Evolutionary conservation across 1,140 invertebrate species (phyloP), one percentile per base, ranked within the genome.

Genomic region (Euglossa dilemma): DNA sequence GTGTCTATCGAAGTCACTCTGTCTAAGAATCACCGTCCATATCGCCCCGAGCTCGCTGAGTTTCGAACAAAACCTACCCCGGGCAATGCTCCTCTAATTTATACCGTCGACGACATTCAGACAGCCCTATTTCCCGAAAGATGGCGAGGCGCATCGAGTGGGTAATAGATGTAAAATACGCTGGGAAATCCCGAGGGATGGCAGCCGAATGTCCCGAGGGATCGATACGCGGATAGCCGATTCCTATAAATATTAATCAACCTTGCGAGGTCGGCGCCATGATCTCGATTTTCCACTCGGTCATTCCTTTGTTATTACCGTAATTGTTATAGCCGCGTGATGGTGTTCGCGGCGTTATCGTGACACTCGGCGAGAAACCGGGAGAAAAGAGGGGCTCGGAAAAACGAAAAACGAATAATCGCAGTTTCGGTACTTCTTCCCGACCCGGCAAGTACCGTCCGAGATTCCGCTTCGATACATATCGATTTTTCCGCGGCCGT

Each of bases 231-330:
- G 43, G 57, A 74, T 50, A 66, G 45, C 23, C 28, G 50, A 61
- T 76, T 59, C 73, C 84, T 82, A 85, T 79, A 85, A 66, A 85
- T 85, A 79, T 84, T 79, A 84, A 85, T 79, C 64, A 56, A 45
- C 28, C 20, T 18, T 23, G 52, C 16, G 25, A 74, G 9, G 36
- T 36, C n/a, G n/a, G 59, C 45, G 3, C 52, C 52, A 25, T 4
- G 36, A 4, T 45, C 47, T 50, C 54, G 36, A 72, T 50, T 43
- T 57, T 59, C 28, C 28, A 59, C 20, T 61, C 45, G 36, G 25
- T 75, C 57, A 25, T 63, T 47, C 36, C 43, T 36, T 64, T 76
- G 69, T 85, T 73, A 73, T 63, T 67, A 67, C 43, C 36, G 52
- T 77, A 57, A 85, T 23, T 70, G 69, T 82, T 56, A 78, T 73